Percentiles rank a stretch among this genome's conserved stretches.
phyloP scores from a whole-genome alignment of 2,888 invertebrate genomes.

The Reticulitermes lucifugus region DNA sequence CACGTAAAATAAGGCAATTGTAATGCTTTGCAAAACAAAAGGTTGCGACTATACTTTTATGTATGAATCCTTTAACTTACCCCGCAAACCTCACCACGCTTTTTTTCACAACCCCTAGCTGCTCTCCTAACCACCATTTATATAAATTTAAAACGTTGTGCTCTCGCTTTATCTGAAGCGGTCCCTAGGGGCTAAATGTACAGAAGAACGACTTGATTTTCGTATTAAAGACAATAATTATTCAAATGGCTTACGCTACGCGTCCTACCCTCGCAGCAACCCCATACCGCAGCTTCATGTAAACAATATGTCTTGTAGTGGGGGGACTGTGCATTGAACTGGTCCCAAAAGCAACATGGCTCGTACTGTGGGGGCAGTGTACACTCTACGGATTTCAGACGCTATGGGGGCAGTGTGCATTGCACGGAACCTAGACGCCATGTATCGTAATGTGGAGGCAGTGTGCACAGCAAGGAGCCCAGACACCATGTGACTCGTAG shows the following conservation, averaged over 20 bases:
- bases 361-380: too few relatives aligned
- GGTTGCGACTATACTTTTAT: background rate
- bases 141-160: slow-evolving; percentile 49
- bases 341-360: too few relatives aligned
- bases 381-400: too few relatives aligned
- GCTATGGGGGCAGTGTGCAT: too few relatives aligned
- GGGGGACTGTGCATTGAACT: background rate
- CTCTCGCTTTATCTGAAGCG: slow-evolving; percentile 45
- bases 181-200: slow-evolving; percentile 42
- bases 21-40: slow-evolving; percentile 28
- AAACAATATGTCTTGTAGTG: background rate
- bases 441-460: too few relatives aligned
- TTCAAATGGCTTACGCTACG: slow-evolving; percentile 47
- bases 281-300: slow-evolving; percentile 1
- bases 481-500: too few relatives aligned
- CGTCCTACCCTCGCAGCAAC: slow-evolving; percentile 2
- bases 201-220: slow-evolving; percentile 48
- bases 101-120: slow-evolving; percentile 30
- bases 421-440: too few relatives aligned
- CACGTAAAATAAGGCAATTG: slow-evolving; percentile 15
- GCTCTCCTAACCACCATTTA: slow-evolving; percentile 46
- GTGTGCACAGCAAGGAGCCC: too few relatives aligned
- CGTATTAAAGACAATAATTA: slow-evolving; percentile 50
- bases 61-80: slow-evolving; percentile 19
- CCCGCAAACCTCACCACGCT: background rate